Percentiles rank a stretch among this genome's conserved stretches.
Conservation (phyloP, 2,797 vertebrate species). For the Crenichthys baileyi region DNA sequence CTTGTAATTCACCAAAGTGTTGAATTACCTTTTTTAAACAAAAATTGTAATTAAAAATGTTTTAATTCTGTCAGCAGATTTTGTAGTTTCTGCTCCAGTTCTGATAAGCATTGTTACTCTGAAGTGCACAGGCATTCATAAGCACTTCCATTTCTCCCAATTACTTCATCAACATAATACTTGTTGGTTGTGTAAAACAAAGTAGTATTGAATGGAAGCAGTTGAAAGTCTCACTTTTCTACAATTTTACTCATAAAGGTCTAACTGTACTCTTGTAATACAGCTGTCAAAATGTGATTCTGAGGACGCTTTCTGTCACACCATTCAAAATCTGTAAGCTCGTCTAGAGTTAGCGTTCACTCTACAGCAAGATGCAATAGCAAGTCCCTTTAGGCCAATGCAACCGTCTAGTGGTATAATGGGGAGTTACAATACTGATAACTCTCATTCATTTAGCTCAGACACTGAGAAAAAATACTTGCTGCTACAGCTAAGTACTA, state of each 20-base stretch:
- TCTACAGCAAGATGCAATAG: not conserved
- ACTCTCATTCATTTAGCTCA: not conserved
- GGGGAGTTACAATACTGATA: not conserved
- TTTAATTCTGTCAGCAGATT: not conserved
- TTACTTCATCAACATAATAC: not conserved
- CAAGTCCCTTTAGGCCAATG: not conserved
- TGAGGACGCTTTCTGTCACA: not conserved
- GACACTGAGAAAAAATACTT: not conserved
- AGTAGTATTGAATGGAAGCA: not conserved
- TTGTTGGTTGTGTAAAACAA: not conserved
- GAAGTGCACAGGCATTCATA: not conserved
- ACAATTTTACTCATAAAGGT: not conserved
- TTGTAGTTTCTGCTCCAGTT: not conserved
- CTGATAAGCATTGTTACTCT: not conserved
- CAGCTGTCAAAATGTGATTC: not conserved
- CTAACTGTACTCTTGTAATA: not conserved
- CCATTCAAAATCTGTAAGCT: too few species aligned
- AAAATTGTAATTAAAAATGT: not conserved
- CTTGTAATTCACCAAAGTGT: not conserved
- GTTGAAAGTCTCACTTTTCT: not conserved
- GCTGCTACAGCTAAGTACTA: not conserved
- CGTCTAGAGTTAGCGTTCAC: not conserved
- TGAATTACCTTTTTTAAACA: not conserved
- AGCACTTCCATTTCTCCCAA: not conserved
- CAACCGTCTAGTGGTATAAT: not conserved